Conservation (phyloP, 2,888 invertebrate genomes). For the Balanococcus diminutus region DNA sequence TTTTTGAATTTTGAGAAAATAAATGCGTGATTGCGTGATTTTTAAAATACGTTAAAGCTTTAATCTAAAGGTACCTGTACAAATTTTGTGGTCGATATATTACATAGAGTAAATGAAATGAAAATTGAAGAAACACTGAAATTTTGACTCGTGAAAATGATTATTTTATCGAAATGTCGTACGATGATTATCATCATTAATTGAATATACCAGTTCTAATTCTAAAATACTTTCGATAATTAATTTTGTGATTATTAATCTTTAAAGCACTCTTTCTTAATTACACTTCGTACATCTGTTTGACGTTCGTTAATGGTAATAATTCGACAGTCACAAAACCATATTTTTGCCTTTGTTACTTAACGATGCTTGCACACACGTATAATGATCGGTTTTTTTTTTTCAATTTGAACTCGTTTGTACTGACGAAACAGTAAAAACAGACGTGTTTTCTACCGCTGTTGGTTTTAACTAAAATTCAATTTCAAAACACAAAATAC, state of each 20-base stretch:
- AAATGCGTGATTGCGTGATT: too few relatives aligned
- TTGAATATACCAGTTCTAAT: background rate
- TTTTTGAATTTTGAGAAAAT: background rate
- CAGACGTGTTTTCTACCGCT: background rate
- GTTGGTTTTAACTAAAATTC: background rate
- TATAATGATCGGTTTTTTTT: background rate
- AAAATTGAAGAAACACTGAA: background rate
- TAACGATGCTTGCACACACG: background rate
- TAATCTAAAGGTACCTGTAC: background rate
- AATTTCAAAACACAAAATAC: too few relatives aligned
- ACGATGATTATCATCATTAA: background rate
- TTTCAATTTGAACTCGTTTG: background rate
- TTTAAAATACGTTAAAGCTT: background rate
- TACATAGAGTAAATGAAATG: too few relatives aligned
- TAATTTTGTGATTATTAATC: slow-evolving; percentile 15
- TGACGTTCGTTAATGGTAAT: background rate
- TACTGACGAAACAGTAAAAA: background rate
- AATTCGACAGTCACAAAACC: background rate
- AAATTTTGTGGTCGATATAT: too few relatives aligned
- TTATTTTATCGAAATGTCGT: background rate
- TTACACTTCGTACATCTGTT: slow-evolving; percentile 28
- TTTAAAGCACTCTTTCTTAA: slow-evolving; percentile 28
- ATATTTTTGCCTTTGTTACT: background rate
- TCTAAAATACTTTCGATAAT: background rate
- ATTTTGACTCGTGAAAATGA: background rate